Conservation (phyloP, 2,113 vertebrate genomes). For the Carlito syrichta region DNA sequence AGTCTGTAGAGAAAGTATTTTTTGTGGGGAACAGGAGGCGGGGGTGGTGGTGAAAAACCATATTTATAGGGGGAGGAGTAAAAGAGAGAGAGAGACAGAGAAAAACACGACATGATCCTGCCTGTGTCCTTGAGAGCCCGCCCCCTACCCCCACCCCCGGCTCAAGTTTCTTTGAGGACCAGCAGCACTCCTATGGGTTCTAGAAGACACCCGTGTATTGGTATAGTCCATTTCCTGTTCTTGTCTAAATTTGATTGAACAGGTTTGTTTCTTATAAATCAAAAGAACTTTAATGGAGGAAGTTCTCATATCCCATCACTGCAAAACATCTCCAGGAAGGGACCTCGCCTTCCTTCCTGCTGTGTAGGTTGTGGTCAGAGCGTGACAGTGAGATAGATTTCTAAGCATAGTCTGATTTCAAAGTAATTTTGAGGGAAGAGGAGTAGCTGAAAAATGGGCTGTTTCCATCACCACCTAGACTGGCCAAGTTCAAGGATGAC, state of each 20-base stretch:
- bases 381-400: not conserved
- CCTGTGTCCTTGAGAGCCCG: not conserved
- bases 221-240: not conserved
- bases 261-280: slow-evolving; percentile 45
- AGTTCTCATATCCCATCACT: slow-evolving; percentile 8
- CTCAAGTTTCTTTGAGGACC: not conserved
- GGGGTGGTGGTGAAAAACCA: too few relatives aligned
- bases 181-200: not conserved
- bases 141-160: not conserved
- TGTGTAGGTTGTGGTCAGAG: not conserved
- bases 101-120: not conserved
- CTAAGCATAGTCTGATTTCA: not conserved
- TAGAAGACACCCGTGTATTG: not conserved
- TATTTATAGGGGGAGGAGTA: not conserved
- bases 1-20: not conserved
- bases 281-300: slow-evolving; percentile 5
- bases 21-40: not conserved
- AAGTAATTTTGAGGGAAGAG: not conserved
- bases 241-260: not conserved
- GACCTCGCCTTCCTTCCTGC: slow-evolving; percentile 12
- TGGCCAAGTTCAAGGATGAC: not conserved
- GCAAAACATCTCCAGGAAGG: slow-evolving; percentile 29
- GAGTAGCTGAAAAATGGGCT: not conserved
- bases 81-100: not conserved
- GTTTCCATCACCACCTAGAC: not conserved